phyloP scores from a whole-genome alignment of 2,888 invertebrate species.

The Netelia fuscicornis region DNA sequence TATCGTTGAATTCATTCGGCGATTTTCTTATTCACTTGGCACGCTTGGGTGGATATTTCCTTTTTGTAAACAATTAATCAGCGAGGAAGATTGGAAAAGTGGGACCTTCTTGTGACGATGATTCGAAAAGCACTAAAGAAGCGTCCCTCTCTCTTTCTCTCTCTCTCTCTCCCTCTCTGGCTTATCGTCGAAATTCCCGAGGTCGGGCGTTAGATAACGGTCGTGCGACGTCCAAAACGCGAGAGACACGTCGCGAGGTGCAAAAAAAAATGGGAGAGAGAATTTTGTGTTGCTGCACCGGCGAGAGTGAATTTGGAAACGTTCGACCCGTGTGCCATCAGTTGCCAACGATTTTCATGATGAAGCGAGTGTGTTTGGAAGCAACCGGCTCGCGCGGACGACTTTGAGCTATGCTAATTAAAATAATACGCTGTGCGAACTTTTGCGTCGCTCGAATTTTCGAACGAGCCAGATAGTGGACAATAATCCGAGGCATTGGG shows the following conservation, averaged over 20 bases:
- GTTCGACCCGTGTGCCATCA: not conserved
- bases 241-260: not conserved
- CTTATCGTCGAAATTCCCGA: not conserved
- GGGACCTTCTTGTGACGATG: constrained; percentile 10
- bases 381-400: not conserved
- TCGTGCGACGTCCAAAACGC: not conserved
- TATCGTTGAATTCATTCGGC: not conserved
- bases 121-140: constrained; percentile 37
- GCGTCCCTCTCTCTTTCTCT: constrained; percentile 8
- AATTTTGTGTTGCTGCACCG: not conserved
- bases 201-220: not conserved
- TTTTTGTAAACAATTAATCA: not conserved
- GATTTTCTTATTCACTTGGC: no score
- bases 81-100: not conserved
- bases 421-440: not conserved
- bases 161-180: not conserved
- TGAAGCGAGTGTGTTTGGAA: not conserved
- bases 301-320: constrained; percentile 1
- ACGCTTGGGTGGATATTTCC: no score
- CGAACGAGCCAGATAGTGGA: no score
- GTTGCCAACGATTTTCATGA: not conserved
- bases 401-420: not conserved
- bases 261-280: not conserved
- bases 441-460: no score
- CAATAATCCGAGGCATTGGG: no score